Conservation (phyloP, 2,888 invertebrate species). For the Hemaris fuciformis region DNA sequence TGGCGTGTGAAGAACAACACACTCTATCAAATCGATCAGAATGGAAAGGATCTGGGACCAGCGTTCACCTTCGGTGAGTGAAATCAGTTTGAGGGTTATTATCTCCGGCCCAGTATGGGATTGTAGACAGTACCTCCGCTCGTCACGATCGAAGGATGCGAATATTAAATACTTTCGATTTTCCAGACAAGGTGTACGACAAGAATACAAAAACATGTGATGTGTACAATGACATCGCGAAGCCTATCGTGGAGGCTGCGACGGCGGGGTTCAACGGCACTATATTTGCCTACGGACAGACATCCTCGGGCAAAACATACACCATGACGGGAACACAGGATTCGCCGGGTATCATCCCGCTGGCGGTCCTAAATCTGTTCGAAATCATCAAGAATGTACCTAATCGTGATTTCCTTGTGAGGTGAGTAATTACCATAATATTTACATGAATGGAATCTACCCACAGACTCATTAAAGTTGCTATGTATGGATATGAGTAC, state of each 20-base stretch:
- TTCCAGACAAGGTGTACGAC: constrained; percentile 88
- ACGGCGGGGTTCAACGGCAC: constrained; percentile 91
- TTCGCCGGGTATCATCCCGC: constrained; percentile 88
- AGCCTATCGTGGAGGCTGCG: constrained; percentile 86
- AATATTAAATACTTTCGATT: constrained; percentile 19
- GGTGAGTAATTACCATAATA: constrained; percentile 55
- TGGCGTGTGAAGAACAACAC: constrained; percentile 84
- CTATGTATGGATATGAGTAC: background rate
- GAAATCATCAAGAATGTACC: constrained; percentile 82
- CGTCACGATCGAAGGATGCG: constrained; percentile 25
- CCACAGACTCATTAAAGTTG: background rate
- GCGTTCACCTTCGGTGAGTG: constrained; percentile 67
- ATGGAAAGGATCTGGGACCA: constrained; percentile 58
- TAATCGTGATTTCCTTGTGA: constrained; percentile 87
- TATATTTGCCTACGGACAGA: constrained; percentile 95
- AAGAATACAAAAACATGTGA: constrained; percentile 79
- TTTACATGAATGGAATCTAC: background rate
- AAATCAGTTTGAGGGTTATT: background rate
- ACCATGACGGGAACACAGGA: constrained; percentile 89
- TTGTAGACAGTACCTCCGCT: background rate
- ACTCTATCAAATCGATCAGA: constrained; percentile 81
- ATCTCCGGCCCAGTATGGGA: background rate
- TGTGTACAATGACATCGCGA: constrained; percentile 85
- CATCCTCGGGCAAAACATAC: constrained; percentile 93
- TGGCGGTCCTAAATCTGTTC: constrained; percentile 87